A percentile compares a stretch with the other conserved stretches of the same genome.
phyloP scores from a whole-genome alignment of 2,888 invertebrate species.

The Calameuta idolon region DNA sequence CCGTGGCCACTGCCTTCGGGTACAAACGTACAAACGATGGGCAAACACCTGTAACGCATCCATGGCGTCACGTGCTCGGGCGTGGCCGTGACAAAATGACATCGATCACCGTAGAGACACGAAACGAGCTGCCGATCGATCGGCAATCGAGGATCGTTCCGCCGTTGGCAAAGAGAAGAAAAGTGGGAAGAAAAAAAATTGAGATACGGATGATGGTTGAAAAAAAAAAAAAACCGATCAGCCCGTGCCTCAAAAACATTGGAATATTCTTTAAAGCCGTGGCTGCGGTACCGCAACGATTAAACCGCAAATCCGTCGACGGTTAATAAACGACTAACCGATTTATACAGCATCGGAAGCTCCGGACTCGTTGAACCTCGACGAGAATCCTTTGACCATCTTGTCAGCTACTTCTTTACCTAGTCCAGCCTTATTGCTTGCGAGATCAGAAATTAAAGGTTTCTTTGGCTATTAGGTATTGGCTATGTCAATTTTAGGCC shows the following conservation, averaged over 20 bases:
- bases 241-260: slow-evolving; percentile 54
- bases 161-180: slow-evolving; percentile 45
- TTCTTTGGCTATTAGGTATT: not conserved
- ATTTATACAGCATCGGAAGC: not conserved
- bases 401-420: not conserved
- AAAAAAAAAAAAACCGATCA: slow-evolving; percentile 51
- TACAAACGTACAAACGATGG: slow-evolving; percentile 23
- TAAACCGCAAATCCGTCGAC: slow-evolving; percentile 47
- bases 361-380: not conserved
- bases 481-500: not conserved
- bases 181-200: not conserved
- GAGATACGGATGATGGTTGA: slow-evolving; percentile 16
- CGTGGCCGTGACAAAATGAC: slow-evolving; percentile 58
- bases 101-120: not conserved
- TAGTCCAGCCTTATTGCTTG: not conserved
- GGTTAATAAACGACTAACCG: slow-evolving; percentile 12
- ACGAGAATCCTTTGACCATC: not conserved
- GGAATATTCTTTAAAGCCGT: slow-evolving; percentile 37
- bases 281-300: slow-evolving; percentile 31
- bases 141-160: slow-evolving; percentile 7
- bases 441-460: not conserved
- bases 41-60: slow-evolving; percentile 57
- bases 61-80: slow-evolving; percentile 57
- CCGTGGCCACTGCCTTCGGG: not conserved
- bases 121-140: slow-evolving; percentile 32